Evolutionary conservation across 2,113 vertebrate species (phyloP).

Genomic region (Cathartes aura): DNA sequence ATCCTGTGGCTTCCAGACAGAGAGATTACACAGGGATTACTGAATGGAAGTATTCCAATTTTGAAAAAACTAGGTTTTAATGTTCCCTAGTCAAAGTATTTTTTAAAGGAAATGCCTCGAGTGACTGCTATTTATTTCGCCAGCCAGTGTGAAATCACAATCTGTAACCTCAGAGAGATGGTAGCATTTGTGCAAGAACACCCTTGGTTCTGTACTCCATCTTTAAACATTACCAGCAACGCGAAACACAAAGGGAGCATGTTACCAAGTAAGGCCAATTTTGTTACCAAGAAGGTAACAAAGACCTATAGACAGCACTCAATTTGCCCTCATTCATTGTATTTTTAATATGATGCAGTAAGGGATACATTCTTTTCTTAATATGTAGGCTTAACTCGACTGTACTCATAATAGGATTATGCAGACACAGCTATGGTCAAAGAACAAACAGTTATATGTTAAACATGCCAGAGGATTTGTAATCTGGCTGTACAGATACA

Average conservation of each 20-base stretch:
- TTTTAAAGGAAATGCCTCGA: neutral
- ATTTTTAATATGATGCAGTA: neutral
- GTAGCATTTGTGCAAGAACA: neutral
- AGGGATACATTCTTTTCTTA: neutral
- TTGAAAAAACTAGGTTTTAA: constrained; percentile 30
- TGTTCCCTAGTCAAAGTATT: neutral
- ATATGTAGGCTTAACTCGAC: neutral
- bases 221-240: neutral
- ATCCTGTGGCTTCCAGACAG: neutral
- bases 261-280: neutral
- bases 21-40: constrained; percentile 33
- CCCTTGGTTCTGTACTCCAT: neutral
- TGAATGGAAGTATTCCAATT: neutral
- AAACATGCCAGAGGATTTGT: neutral
- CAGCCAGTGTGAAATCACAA: neutral
- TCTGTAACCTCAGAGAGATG: neutral
- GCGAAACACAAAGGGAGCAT: neutral
- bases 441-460: neutral
- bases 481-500: neutral
- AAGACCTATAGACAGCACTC: neutral
- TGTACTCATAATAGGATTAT: neutral
- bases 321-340: neutral
- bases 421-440: neutral
- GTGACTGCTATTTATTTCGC: neutral
- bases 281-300: neutral